Conservation (phyloP, 2,888 invertebrate species). For the Orthonychiurus folsomi region DNA sequence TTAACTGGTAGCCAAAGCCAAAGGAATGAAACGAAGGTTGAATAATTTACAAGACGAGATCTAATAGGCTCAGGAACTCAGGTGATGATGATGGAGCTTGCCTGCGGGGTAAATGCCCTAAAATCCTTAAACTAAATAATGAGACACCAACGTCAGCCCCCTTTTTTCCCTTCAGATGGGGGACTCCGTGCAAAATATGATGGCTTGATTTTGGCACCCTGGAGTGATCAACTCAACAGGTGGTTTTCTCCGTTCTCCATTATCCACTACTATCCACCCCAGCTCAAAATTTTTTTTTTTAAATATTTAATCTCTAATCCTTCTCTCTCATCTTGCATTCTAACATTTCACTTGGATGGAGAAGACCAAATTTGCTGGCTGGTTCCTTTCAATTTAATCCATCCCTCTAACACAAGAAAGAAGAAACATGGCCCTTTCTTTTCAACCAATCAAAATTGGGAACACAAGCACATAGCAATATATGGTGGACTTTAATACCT, state of each 20-base stretch:
- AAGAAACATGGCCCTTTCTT: too few relatives aligned
- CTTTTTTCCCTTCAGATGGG: too few relatives aligned
- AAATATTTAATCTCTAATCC: conserved; percentile 12
- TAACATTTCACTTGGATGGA: too few relatives aligned
- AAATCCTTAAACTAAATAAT: conserved; percentile 22
- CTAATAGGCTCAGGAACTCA: too few relatives aligned
- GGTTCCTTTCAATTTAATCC: too few relatives aligned
- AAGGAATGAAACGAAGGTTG: not conserved
- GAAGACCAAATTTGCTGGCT: too few relatives aligned
- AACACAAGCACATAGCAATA: too few relatives aligned
- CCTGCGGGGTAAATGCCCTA: conserved; percentile 16
- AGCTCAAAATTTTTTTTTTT: conserved; percentile 3
- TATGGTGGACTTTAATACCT: too few relatives aligned
- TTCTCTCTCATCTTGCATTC: conserved; percentile 6
- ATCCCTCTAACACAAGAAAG: too few relatives aligned
- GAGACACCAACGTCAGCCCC: conserved; percentile 13
- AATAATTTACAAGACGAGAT: not conserved
- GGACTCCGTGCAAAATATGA: conserved; percentile 39
- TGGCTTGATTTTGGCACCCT: conserved; percentile 40
- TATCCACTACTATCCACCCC: conserved; percentile 17
- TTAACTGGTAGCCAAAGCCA: not conserved
- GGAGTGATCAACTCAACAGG: conserved; percentile 38
- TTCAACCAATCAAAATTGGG: too few relatives aligned
- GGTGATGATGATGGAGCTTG: not conserved
- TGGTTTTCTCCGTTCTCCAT: conserved; percentile 26